These are phyloP conservation scores for Polypedilum pembai DNA, from an alignment of 1,140 invertebrate genomes.

Conservation along the genomic window DNA sequence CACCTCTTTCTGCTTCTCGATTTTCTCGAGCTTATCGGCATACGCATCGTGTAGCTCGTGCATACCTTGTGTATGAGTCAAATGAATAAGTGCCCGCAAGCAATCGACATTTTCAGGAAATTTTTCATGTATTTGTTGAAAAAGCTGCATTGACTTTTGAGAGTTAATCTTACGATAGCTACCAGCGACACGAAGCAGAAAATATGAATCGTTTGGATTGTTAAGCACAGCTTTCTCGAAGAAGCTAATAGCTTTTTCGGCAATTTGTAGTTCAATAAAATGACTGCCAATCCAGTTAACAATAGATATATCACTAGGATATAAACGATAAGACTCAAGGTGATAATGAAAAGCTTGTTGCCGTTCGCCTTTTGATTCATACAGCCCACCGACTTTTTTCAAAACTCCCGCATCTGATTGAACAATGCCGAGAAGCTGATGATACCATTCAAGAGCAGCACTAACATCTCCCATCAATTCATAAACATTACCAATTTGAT, in stretches of 20 bases:
- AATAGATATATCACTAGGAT: constrained; percentile 80
- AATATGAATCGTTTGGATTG: constrained; percentile 76
- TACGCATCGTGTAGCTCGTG: constrained; percentile 71
- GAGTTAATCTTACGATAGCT: constrained; percentile 75
- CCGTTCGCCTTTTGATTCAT: constrained; percentile 77
- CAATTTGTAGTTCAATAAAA: constrained; percentile 78
- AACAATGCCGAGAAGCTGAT: constrained; percentile 74
- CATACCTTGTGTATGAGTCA: constrained; percentile 56
- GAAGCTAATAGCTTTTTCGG: constrained; percentile 82
- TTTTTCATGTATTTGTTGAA: constrained; percentile 66
- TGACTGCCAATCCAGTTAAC: constrained; percentile 90
- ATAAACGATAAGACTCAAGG: constrained; percentile 82
- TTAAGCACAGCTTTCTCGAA: constrained; percentile 84
- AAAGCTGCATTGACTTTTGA: constrained; percentile 70
- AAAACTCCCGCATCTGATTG: constrained; percentile 77
- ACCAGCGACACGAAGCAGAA: constrained; percentile 76
- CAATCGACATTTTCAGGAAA: constrained; percentile 85
- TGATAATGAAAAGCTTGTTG: constrained; percentile 90
- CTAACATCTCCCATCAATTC: constrained; percentile 66
- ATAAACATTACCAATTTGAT: constrained; percentile 76
- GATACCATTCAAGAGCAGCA: constrained; percentile 74
- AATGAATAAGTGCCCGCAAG: constrained; percentile 76
- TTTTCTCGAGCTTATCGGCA: constrained; percentile 52
- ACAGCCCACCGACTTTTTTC: constrained; percentile 76
- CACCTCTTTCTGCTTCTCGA: constrained; percentile 71